These are phyloP conservation scores for Merops nubicus DNA, from an alignment of 2,113 vertebrate genomes.

Conservation along the genomic window DNA sequence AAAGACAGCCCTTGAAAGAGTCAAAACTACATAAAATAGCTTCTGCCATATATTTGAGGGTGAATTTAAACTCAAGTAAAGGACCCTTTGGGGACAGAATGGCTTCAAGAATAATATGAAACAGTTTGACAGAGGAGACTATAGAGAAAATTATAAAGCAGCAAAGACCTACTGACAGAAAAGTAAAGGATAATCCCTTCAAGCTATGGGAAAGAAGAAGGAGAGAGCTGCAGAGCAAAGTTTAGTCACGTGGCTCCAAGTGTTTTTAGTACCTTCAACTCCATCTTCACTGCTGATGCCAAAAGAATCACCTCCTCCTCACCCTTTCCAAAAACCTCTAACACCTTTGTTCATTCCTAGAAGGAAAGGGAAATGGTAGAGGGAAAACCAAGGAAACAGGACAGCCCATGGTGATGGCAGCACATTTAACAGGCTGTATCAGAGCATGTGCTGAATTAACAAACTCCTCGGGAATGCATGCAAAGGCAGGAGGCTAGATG, in stretches of 20 bases:
- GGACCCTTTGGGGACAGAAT: background rate
- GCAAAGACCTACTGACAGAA: background rate
- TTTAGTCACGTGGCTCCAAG: background rate
- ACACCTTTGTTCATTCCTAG: fast-evolving
- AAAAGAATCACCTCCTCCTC: background rate
- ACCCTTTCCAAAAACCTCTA: background rate
- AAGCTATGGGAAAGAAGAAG: background rate
- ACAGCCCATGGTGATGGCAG: no score
- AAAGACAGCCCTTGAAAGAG: background rate
- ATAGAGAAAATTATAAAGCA: background rate
- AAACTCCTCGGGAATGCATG: no score
- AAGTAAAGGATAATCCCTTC: background rate
- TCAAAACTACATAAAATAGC: background rate
- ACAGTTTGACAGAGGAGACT: background rate
- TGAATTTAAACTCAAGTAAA: background rate
- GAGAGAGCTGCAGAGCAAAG: background rate
- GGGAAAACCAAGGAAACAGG: no score
- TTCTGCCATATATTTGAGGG: background rate
- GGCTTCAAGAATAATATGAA: background rate
- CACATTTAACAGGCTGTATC: no score
- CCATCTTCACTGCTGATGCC: background rate
- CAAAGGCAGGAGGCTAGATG: fast-evolving
- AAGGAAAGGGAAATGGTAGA: no score
- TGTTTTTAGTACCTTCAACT: background rate
- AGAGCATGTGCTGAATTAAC: no score